Evolutionary conservation across 2,888 invertebrate species (phyloP).

Genomic region (Acanthosoma haemorrhoidale): DNA sequence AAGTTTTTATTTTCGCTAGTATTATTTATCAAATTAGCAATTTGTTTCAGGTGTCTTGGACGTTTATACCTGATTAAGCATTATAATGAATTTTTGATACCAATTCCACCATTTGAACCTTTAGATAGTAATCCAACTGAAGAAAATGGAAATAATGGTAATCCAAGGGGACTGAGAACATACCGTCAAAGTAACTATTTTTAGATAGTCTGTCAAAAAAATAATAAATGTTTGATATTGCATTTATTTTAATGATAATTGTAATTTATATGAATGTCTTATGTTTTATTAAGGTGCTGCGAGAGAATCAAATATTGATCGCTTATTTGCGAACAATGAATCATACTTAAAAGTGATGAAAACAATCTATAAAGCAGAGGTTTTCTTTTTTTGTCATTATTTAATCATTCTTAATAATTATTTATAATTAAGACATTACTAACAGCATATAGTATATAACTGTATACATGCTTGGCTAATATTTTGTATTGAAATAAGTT

Average conservation of each 20-base stretch:
- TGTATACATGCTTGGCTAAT: too few species aligned
- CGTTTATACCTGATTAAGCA: slow-evolving; percentile 1
- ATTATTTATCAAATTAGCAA: background rate
- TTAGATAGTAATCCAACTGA: background rate
- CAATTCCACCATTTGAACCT: background rate
- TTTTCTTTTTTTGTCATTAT: background rate
- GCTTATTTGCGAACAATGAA: background rate
- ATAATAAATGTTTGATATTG: background rate
- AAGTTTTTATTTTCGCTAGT: too few species aligned
- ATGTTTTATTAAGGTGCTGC: background rate
- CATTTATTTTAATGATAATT: background rate
- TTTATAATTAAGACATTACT: too few species aligned
- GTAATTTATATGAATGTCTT: background rate
- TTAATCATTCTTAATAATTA: too few species aligned
- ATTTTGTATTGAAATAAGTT: too few species aligned
- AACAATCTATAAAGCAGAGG: background rate
- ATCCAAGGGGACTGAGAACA: background rate
- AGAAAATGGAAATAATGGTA: background rate
- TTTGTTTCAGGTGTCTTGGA: background rate
- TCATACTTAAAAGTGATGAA: background rate
- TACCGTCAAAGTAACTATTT: background rate
- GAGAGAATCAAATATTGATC: background rate
- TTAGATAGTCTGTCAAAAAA: too few species aligned
- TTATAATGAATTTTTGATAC: background rate
- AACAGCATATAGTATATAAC: too few species aligned